Evolutionary conservation across 1,140 invertebrate genomes (phyloP), one percentile per base, ranked within the genome.

Genomic region (Laupala kohalensis): DNA sequence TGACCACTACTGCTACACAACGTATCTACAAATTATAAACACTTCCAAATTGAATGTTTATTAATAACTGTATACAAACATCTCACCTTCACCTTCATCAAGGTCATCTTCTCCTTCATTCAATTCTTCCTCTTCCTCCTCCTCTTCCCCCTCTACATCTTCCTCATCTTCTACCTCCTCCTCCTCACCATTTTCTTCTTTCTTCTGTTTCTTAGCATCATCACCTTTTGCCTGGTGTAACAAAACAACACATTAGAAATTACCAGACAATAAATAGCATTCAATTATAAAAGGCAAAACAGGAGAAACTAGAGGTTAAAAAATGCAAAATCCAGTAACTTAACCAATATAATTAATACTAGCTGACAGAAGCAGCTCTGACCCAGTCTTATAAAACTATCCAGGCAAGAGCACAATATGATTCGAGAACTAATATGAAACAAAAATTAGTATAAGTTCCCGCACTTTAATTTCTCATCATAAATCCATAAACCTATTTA

Each of bases 121-220:
- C 74, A 88, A 79, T 74, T 87, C 87, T 26, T 88, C 87, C 25
- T 88, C 87, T 25, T 88, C 87, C 25, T 88, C 87, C 6, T 89
- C 88, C 24, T 88, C 89, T 70, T 88, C 86, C 2, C 82, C 87
- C 19, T 82, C 82, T 72, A 78, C 81, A 9, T 82, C 82, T 19
- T 79, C 78, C 29, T 80, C 79, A 67, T 82, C 81, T 28, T 80
- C 80, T 71, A 80, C 80, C 37, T 82, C 85, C 73, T 84, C 79
- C 13, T 85, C 85, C 27, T 84, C 86, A 24, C 89, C 88, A 76
- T 90, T 90, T 76, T 90, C 88, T 77, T 90, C 89, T 79, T 90
- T 91, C 82, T 89, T 89, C 77, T 87, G 85, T 83, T 90, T 91
- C 83, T 91, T 91, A 65, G 86, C 85, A 64, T 90, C 89, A 25